Evolutionary conservation across 1,140 invertebrate genomes (phyloP), one percentile per base, ranked within the genome.

Genomic region (Drosophila equinoxialis): DNA sequence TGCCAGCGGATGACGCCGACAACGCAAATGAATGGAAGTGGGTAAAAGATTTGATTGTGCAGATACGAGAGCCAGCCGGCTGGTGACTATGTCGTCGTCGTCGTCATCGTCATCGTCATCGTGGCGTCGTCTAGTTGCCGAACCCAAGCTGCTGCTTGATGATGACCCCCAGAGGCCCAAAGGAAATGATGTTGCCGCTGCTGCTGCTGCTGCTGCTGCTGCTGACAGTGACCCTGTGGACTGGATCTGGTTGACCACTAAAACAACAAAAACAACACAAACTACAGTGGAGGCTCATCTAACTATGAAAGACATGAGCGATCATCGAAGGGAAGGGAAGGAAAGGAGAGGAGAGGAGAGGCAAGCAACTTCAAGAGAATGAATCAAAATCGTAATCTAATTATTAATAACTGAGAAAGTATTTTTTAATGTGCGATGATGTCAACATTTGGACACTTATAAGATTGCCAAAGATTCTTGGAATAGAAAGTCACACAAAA

Each of bases 111-210:
- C 20, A 26, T 30, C 30, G 30, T 30, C 30, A 30, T 17, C 8
- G 61, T 33, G 26, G 41, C 20, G 73, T 58, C 68, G 73, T 71
- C 70, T 64, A 57, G 13, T 33, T 77, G 70, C 70, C 59, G 45
- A 30, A 65, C n/a, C 73, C 6, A 39, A 68, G 37, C 65, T 68
- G 68, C 62, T 63, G 68, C 62, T 63, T 79, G 70, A 30, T 77
- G 74, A 79, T 77, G 74, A 79, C 77, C 77, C 77, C 74, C 74
- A 79, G 66, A 66, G 65, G 61, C 20, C 51, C 35, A 75, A 65
- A 78, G 68, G 62, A 73, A 79, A 69, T 79, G 64, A 54, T 41
- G 55, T 35, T 62, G 62, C 42, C 23, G 23, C 23, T 26, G 20
- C 20, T 37, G 60, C 20, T 26, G 51, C 17, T 37, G 64, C 30